Evolutionary conservation across 2,888 invertebrate species (phyloP), one percentile per base, ranked within the genome.

Genomic region (Pyrocoelia pectoralis): DNA sequence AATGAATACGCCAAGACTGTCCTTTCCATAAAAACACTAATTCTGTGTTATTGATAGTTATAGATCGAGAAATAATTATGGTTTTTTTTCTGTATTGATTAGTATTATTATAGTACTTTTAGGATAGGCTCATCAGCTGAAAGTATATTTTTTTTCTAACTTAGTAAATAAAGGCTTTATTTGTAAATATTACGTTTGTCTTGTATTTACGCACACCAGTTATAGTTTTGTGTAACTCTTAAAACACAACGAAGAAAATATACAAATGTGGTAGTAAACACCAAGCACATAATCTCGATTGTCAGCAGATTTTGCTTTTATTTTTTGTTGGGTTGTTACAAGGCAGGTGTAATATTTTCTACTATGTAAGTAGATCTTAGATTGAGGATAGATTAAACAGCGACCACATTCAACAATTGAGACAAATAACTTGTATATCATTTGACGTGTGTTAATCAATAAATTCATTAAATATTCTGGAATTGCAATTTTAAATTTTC

Each of bases 381-480:
- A 33, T 15, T 49, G 55, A 53, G n/a, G 33, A 50, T 61, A 52
- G 46, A 24, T 24, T 58, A 53, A 62, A 48, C 59, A 48, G 64
- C 53, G 64, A 64, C 64, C 64, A 64, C 64, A 28, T 56, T 52
- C 18, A 60, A 46, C 17, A 56, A 52, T 58, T 43, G 55, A 60
- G 64, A 64, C 64, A 64, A 64, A 64, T 64, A 64, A 64, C 43
- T 56, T 64, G 56, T 63, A 63, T 49, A 64, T 60, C 56, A 60
- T 41, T 63, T 59, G 55, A 59, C 54, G 63, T 63, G 63, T 63
- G 63, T 63, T 63, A 63, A 54, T 54, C 63, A 63, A 63, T 63
- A 63, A 63, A 63, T 41, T 51, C 55, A 51, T 49, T 59, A 55
- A 63, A 63, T 6, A 24, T 24, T 24, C 4, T 6, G 17, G 40